phyloP scores from a whole-genome alignment of 1,140 invertebrate species.

The Oncopeltus fasciatus region DNA sequence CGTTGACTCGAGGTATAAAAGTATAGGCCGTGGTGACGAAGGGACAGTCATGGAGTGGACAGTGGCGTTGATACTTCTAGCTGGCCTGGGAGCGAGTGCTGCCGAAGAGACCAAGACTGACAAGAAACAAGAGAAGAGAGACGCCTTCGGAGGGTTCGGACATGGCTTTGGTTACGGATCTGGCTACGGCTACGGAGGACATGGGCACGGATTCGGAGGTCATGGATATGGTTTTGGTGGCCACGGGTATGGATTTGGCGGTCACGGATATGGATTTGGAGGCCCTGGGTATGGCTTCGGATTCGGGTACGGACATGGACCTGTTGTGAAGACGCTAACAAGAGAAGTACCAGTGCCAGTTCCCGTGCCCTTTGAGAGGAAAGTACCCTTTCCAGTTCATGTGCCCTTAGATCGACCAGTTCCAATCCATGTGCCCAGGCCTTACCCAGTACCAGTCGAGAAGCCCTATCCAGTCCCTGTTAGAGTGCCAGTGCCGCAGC shows the following conservation, averaged over 20 bases:
- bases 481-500: constrained; percentile 11
- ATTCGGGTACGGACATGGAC: background rate
- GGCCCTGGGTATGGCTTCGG: background rate
- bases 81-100: background rate
- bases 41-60: constrained; percentile 3
- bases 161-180: background rate
- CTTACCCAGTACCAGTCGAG: constrained; percentile 12
- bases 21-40: background rate
- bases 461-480: constrained; percentile 8
- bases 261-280: background rate
- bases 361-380: constrained; percentile 5
- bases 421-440: constrained; percentile 10
- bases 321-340: background rate
- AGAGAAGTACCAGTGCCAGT: constrained; percentile 9
- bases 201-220: background rate
- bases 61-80: background rate
- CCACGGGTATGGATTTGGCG: background rate
- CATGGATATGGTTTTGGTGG: background rate
- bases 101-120: background rate
- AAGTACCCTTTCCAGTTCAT: constrained; percentile 10
- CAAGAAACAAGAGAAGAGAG: constrained; percentile 11
- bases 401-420: constrained; percentile 7
- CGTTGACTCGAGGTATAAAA: background rate
- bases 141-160: constrained; percentile 2
- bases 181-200: constrained; percentile 3